Evolutionary conservation across 2,113 vertebrate genomes (phyloP).

Genomic region (Oreotrochilus melanogaster): DNA sequence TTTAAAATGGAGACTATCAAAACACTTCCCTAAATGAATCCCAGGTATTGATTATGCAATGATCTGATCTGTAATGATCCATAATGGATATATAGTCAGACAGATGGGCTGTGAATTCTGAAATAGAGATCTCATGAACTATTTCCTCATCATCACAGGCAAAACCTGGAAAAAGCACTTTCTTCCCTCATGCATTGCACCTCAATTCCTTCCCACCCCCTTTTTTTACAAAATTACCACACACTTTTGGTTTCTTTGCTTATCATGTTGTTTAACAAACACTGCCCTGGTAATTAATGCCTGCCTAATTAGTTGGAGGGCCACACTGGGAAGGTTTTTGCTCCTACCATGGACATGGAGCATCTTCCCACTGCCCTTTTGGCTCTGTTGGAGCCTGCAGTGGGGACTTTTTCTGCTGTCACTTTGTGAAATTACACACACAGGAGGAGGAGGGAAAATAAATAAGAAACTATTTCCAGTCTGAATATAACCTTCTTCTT

Average conservation of each 20-base stretch:
- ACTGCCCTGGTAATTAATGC: background rate
- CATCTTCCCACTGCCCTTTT: background rate
- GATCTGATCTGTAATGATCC: background rate
- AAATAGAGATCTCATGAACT: background rate
- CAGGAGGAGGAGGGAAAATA: background rate
- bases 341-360: rapidly evolving
- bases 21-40: background rate
- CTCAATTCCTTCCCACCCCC: background rate
- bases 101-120: background rate
- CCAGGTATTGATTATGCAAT: background rate
- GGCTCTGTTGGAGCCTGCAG: background rate
- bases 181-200: background rate
- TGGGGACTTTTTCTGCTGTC: background rate
- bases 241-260: too few relatives aligned
- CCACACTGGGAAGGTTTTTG: background rate
- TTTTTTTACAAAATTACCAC: background rate
- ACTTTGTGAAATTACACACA: background rate
- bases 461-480: background rate
- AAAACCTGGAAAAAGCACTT: background rate
- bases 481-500: background rate
- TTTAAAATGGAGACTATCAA: background rate
- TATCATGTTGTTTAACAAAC: background rate
- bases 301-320: background rate
- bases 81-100: background rate
- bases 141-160: too few relatives aligned